Conservation (phyloP, 2,113 vertebrate species). For the Crotalus viridis region DNA sequence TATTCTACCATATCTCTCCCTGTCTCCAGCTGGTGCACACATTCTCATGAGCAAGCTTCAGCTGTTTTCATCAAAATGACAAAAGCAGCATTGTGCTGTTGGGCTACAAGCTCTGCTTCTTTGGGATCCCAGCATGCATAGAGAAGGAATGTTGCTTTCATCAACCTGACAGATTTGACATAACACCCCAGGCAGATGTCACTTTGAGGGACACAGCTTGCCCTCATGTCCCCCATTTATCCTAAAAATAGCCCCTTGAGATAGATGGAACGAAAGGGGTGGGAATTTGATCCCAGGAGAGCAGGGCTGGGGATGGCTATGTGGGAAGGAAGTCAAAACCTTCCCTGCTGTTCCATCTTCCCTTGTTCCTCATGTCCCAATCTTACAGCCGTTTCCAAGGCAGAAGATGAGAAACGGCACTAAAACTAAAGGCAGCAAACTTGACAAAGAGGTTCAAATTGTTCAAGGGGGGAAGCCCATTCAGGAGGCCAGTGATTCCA, state of each 20-base stretch:
- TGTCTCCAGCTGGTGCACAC: not conserved
- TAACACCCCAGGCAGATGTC: not conserved
- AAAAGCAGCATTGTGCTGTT: not conserved
- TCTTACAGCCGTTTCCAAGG: not conserved
- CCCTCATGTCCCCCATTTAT: not conserved
- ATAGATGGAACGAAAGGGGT: not conserved
- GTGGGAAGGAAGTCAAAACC: not conserved
- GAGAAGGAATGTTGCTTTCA: not conserved
- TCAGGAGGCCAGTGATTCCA: too few species aligned
- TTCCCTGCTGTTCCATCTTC: not conserved
- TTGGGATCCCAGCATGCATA: not conserved
- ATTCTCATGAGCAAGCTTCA: not conserved
- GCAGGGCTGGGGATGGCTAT: not conserved
- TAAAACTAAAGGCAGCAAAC: not conserved
- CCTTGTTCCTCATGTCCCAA: not conserved
- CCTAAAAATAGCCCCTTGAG: not conserved
- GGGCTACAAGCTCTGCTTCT: not conserved
- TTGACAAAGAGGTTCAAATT: not conserved
- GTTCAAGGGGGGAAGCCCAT: too few species aligned
- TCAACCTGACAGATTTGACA: not conserved
- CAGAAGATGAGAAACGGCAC: not conserved
- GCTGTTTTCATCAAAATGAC: not conserved
- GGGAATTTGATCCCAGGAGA: not conserved
- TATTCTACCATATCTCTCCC: not conserved
- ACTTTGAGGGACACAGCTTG: not conserved